Base-by-base conservation (phyloP, 2,797 vertebrate species). In the Aplochiton taeniatus region DNA sequence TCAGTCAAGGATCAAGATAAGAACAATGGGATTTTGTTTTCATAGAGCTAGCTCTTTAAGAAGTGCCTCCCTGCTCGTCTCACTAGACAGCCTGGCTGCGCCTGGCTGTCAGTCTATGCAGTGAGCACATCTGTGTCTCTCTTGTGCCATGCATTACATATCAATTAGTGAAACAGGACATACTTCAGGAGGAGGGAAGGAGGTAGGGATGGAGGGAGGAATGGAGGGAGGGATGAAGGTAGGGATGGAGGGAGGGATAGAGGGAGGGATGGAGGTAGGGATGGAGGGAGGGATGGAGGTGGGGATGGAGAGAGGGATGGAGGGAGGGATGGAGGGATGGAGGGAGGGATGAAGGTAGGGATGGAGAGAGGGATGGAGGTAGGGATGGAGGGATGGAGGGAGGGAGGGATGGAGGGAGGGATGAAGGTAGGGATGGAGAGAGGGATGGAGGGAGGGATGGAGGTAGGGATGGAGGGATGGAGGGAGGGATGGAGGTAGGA, bases 31-130 rank as follows among this genome's bases (percentile, higher is more conserved):
- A 31, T 31, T 2, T 31, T 31, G 31, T 6, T 31, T 6, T 31
- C n/a, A 31, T 31, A 31, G 31, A 31, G 31, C 6, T 31, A 31
- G 31, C 6, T 31, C 6, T 31, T 6, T 31, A 31, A 31, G 2
- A 2, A 31, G 31, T 31, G 31, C 2, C 31, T 31, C 31, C 31
- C 31, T 31, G 31, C 31, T 31, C 6, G 31, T 31, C n/a, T n/a
- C n/a, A n/a, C n/a, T 31, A 31, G 31, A 31, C 31, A n/a, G n/a
- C n/a, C n/a, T n/a, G n/a, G n/a, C n/a, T n/a, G n/a, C n/a, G n/a
- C n/a, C n/a, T n/a, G n/a, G n/a, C n/a, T n/a, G n/a, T 77, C 81
- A 80, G 76, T 66, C 65, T 51, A 65, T 55, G n/a, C 74, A 57
- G 49, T 47, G 50, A 58, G 50, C 70, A 79, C 42, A 48, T 56